Base-by-base conservation (phyloP, 2,888 invertebrate species). In the Patella ulyssiponensis region DNA sequence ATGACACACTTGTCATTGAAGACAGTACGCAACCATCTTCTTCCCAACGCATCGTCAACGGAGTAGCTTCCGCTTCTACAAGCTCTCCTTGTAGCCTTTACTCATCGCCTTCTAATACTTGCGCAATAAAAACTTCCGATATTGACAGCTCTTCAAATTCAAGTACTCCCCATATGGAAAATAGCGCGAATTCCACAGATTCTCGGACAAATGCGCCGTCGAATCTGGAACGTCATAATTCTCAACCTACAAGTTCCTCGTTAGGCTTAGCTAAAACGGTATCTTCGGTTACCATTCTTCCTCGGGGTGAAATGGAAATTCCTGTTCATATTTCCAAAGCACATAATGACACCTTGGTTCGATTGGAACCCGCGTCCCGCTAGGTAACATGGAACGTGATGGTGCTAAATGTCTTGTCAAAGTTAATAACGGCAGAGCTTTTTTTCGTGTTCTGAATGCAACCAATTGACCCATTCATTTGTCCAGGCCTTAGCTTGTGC, bases 381-480 rank as follows among this genome's bases (percentile, higher is more conserved):
- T 56, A 15, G 0, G 17, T 5, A 14, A 56, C n/a, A 17, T 17
- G 15, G 17, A 56, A 17, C n/a, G 14, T 17, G 56, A 17, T 27
- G 77, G 73, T 3, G 27, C 51, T 17, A 52, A 70, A 33, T 64
- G 73, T 70, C 11, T 77, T 2, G 70, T 69, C 44, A 64, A 11
- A 11, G 17, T 69, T 17, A 9, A 23, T 15, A 70, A 52, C 17
- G 52, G 54, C 12, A 69, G n/a, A 17, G 69, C 44, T 20, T n/a
- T 54, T 2, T 69, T 64, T 17, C 27, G 77, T 20, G 17, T 82
- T 4, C 58, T 81, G 51, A 81, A 82, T 53, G 80, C 81, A 44
- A 79, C 72, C 56, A 52, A 76, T 54, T 27, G 17, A n/a, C 54
- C 75, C 44, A 71, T 81, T 52, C 71, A 73, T 51, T 72, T 82